Evolutionary conservation across 2,113 vertebrate genomes (phyloP).

Genomic region (Notarius quadriscutis): DNA sequence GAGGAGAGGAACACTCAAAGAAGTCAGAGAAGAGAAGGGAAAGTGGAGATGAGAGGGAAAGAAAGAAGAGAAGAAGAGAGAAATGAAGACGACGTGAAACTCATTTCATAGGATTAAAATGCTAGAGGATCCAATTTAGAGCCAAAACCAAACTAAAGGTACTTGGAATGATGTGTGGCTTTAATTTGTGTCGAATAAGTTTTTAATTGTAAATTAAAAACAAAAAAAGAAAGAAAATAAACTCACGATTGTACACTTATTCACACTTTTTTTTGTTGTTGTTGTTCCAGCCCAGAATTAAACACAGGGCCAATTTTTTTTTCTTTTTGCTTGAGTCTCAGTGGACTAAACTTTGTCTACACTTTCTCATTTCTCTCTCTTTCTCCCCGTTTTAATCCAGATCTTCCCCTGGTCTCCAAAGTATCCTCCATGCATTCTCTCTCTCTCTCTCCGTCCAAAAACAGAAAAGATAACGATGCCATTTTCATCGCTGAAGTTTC

Average conservation of each 20-base stretch:
- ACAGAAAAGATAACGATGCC: not conserved
- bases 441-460: constrained; percentile 16
- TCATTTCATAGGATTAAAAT: not conserved
- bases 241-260: constrained; percentile 2
- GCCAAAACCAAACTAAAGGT: constrained; percentile 15
- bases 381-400: constrained; percentile 25
- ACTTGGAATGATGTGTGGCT: not conserved
- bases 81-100: not conserved
- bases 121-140: not conserved
- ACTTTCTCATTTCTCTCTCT: not conserved
- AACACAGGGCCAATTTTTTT: constrained; percentile 12
- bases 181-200: constrained; percentile 10
- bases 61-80: not conserved
- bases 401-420: constrained; percentile 27
- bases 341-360: constrained; percentile 20
- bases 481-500: not conserved
- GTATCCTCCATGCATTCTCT: constrained; percentile 8
- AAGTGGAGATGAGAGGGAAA: not conserved
- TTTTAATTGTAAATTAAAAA: constrained; percentile 6
- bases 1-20: not conserved
- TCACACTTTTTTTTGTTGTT: not conserved
- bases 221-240: too few relatives aligned
- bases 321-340: not conserved
- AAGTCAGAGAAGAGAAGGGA: not conserved
- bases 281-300: constrained; percentile 3